Percentiles rank a stretch among this genome's conserved stretches.
Conservation (phyloP, 2,113 vertebrate genomes). For the Corythornis madagascariensis region DNA sequence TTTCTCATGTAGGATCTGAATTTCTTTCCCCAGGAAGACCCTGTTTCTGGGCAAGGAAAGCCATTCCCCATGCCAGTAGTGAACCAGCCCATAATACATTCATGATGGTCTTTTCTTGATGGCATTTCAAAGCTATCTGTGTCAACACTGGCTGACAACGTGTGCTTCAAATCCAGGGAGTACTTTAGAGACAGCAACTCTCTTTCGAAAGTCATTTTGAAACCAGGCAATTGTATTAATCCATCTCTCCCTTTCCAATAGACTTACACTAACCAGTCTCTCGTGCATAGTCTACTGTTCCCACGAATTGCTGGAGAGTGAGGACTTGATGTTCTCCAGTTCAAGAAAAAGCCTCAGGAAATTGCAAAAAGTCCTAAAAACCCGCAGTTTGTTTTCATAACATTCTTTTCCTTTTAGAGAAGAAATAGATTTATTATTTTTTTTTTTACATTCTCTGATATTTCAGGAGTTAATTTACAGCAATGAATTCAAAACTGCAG, state of each 20-base stretch:
- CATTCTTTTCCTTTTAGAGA: slow-evolving; percentile 68
- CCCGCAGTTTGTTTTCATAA: slow-evolving; percentile 62
- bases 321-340: slow-evolving; percentile 61
- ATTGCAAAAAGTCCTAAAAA: slow-evolving; percentile 71
- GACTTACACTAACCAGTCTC: background rate
- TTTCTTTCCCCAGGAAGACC: background rate
- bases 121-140: background rate
- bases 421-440: background rate
- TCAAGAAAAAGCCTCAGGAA: slow-evolving; percentile 65
- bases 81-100: background rate
- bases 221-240: background rate
- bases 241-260: background rate
- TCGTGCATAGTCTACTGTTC: slow-evolving; percentile 19
- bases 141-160: background rate
- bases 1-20: background rate
- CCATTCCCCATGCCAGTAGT: background rate
- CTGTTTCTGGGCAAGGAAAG: background rate
- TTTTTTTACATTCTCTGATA: background rate
- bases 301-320: slow-evolving; percentile 42
- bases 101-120: background rate
- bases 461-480: slow-evolving; percentile 51
- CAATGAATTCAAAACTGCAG: background rate
- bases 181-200: background rate
- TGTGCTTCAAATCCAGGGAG: background rate
- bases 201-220: slow-evolving; percentile 14